Evolutionary conservation across 2,113 vertebrate species (phyloP), one percentile per base, ranked within the genome.

Genomic region (Grammomys dolichurus): DNA sequence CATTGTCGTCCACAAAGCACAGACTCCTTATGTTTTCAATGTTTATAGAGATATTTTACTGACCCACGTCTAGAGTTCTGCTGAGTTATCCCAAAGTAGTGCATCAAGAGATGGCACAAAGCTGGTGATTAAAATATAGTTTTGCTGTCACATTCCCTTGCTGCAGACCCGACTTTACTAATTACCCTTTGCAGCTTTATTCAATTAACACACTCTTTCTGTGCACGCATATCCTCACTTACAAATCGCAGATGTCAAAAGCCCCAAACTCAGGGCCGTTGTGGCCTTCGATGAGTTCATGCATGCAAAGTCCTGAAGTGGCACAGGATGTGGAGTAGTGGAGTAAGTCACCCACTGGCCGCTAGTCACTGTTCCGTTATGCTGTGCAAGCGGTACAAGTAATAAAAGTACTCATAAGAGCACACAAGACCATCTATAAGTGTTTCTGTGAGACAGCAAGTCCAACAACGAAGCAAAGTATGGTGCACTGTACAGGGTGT

Each of bases 241-340:
- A 92, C 77, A 90, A 90, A 92, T 54, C 51, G 65, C 20, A 73
- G 36, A 90, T 85, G 58, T 92, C 51, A 11, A 80, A 97, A 95
- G 46, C 31, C 46, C 33, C 28, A 84, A 36, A 75, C 6, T 93
- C 70, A 75, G 60, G 65, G 28, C 33, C 77, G 14, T 13, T 90
- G 36, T 81, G 69, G 72, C 85, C 87, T 85, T 87, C n/a, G 76
- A 89, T 81, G 56, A 65, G 56, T 89, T 72, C 72, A 73, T 72
- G 77, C 1, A 48, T 20, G 14, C 7, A 14, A 89, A 92, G 28
- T 51, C 33, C 69, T 84, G 84, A 73, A 89, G 65, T 10, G 63
- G 70, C 31, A 88, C 20, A 36, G 76, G 70, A 48, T 43, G 75
- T 3, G 31, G 56, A 75, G 43, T 63, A 46, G 70, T 3, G 36